Conservation (phyloP, 2,888 invertebrate species). For the Pristionchus japonicus region DNA sequence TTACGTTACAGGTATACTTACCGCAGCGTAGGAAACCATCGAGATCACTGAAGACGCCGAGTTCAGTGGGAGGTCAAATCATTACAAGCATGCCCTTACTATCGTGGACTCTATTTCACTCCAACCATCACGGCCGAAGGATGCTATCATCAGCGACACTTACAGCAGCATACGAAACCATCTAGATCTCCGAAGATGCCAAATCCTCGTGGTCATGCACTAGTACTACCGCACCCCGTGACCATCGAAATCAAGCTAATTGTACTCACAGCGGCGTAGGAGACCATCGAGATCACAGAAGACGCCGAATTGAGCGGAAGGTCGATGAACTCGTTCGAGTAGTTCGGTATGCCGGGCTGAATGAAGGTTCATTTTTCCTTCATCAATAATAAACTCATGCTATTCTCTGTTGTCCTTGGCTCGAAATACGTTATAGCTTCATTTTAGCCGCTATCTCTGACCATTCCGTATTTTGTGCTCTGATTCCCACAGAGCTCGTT, state of each 20-base stretch:
- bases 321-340: constrained; percentile 58
- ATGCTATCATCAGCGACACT: too few relatives aligned
- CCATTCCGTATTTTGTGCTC: not conserved
- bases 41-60: constrained; percentile 52
- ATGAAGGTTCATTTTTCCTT: too few relatives aligned
- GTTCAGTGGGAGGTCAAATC: constrained; percentile 58
- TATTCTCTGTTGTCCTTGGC: not conserved
- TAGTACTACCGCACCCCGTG: too few relatives aligned
- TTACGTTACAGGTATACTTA: too few relatives aligned
- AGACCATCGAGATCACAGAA: constrained; percentile 52
- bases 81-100: too few relatives aligned
- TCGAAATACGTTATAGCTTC: too few relatives aligned
- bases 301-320: constrained; percentile 55
- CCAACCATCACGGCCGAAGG: too few relatives aligned
- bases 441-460: too few relatives aligned
- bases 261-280: constrained; percentile 55
- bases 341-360: constrained; percentile 49
- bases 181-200: constrained; percentile 52
- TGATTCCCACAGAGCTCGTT: not conserved
- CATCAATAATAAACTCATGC: too few relatives aligned
- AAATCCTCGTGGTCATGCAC: too few relatives aligned
- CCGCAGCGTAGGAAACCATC: constrained; percentile 55
- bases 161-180: constrained; percentile 55
- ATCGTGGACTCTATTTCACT: too few relatives aligned
- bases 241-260: too few relatives aligned